These are phyloP conservation scores for Genyomyrus donnyi DNA, from an alignment of 2,113 vertebrate species.

Conservation along the genomic window DNA sequence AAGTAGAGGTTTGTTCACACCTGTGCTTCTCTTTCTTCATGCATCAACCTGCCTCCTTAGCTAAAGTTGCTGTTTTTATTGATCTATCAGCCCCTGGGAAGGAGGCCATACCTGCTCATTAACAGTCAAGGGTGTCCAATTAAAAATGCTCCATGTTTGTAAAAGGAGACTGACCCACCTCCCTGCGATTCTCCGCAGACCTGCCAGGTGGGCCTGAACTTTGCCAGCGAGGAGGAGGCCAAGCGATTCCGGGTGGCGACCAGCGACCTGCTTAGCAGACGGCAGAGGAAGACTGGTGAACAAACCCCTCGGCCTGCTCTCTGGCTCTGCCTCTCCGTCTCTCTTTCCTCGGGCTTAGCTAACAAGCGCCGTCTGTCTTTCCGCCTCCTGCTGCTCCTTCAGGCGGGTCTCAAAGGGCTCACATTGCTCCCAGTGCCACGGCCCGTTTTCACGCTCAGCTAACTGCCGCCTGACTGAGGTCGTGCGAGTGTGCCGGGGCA, in stretches of 20 bases:
- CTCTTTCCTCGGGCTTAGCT: not conserved
- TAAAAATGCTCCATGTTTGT: not conserved
- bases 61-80: not conserved
- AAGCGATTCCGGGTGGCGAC: slow-evolving; percentile 72
- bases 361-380: not conserved
- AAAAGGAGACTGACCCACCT: not conserved
- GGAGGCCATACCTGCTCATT: not conserved
- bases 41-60: not conserved
- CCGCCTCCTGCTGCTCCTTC: not conserved
- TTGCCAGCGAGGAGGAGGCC: slow-evolving; percentile 90
- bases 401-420: not conserved
- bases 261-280: slow-evolving; percentile 66
- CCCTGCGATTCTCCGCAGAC: slow-evolving; percentile 55
- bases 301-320: too few relatives aligned
- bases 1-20: not conserved
- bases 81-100: not conserved
- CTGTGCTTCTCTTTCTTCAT: not conserved
- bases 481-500: not conserved
- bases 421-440: not conserved
- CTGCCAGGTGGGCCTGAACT: slow-evolving; percentile 94
- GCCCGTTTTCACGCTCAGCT: not conserved
- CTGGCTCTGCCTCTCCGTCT: slow-evolving; percentile 8
- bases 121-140: not conserved
- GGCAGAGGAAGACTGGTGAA: slow-evolving; percentile 83
- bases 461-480: not conserved